These are phyloP conservation scores for Harpegnathos saltator DNA, from an alignment of 1,140 invertebrate species.

Conservation along the genomic window DNA sequence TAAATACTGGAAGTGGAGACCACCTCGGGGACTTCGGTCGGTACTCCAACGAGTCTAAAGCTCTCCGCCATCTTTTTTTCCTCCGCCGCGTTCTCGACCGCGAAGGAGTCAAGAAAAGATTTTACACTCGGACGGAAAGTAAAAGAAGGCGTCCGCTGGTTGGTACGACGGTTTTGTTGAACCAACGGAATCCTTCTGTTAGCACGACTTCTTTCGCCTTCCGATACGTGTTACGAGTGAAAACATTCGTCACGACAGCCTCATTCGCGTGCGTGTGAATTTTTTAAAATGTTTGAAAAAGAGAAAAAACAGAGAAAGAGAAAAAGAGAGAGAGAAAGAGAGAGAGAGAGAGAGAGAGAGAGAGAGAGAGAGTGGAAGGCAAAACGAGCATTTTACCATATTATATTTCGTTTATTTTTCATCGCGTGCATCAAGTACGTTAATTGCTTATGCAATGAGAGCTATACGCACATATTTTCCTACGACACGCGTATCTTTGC, in stretches of 20 bases:
- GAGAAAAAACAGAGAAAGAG: too few species aligned
- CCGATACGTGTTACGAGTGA: slow-evolving; percentile 50
- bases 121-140: slow-evolving; percentile 69
- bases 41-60: slow-evolving; percentile 69
- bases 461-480: too few species aligned
- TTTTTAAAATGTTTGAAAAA: neutral
- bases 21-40: slow-evolving; percentile 65
- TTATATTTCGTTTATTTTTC: neutral
- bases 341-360: too few species aligned
- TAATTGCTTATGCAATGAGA: neutral
- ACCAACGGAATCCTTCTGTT: slow-evolving; percentile 71
- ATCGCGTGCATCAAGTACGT: neutral
- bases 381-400: neutral
- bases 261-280: neutral
- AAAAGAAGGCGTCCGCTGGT: slow-evolving; percentile 46
- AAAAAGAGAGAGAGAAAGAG: too few species aligned
- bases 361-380: too few species aligned
- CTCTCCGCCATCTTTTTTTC: slow-evolving; percentile 50
- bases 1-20: slow-evolving; percentile 74
- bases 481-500: too few species aligned
- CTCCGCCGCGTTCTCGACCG: slow-evolving; percentile 27
- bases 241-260: slow-evolving; percentile 21
- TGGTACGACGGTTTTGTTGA: slow-evolving; percentile 64
- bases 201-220: slow-evolving; percentile 62
- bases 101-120: slow-evolving; percentile 74